Base-by-base conservation (phyloP, 2,797 vertebrate species). In the Schizopygopsis malacanthus region DNA sequence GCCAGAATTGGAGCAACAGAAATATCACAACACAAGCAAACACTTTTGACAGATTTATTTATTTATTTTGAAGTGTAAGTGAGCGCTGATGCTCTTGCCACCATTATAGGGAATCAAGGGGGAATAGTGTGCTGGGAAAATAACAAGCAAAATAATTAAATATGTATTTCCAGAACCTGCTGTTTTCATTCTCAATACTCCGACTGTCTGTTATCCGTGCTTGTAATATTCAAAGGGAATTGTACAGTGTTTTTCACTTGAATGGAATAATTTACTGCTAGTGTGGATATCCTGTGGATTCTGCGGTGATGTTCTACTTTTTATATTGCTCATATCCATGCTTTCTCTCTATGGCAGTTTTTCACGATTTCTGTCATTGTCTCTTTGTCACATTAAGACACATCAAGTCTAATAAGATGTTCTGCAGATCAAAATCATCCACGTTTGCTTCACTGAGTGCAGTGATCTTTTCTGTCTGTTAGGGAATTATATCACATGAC, bases 1-100 rank as follows among this genome's bases (percentile, higher is more conserved):
- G 25, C 20, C 4, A 72, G 71, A 76, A 69, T 25, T 82, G 56
- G 50, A 76, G 81, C 67, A 82, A 72, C 45, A 79, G 75, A 88
- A 85, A 77, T 78, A 82, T 77, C 82, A 52, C 59, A 73, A 82
- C 78, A 65, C 47, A 61, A 52, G 83, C 85, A 86, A 86, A 82
- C 79, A n/a, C 11, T 4, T 81, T 73, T 71, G 69, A 85, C 71
- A 41, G 33, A 72, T 52, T 63, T 79, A 50, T 84, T 72, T 18
- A 20, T 56, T 63, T 86, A 79, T 70, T 81, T 50, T 77, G 37
- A 81, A 12, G 79, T 75, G 25, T 45, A 52, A 70, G 67, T 67
- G 45, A 72, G 67, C 70, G 7, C 65, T 63, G 56, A 80, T 61
- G 79, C 39, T 70, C 25, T 59, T 33, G 54, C 70, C 65, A 56